phyloP scores from a whole-genome alignment of 2,888 invertebrate species.

The Pheosia gnoma region DNA sequence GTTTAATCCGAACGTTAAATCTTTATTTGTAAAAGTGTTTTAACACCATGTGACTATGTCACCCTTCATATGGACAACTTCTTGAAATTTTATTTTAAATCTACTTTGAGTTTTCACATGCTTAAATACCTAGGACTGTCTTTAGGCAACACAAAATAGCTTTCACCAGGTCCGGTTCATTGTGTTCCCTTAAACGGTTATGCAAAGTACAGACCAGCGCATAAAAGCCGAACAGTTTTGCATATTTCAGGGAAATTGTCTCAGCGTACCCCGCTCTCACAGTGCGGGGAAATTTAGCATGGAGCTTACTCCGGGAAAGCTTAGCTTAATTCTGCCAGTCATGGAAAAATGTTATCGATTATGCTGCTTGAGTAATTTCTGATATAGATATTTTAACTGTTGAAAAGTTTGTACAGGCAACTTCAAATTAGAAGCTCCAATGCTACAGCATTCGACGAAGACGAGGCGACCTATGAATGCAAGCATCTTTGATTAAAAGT shows the following conservation, averaged over 20 bases:
- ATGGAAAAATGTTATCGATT: neutral
- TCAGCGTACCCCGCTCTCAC: constrained; percentile 11
- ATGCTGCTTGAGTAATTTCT: neutral
- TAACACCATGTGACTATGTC: too few species aligned
- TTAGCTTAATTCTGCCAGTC: neutral
- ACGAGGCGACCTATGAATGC: too few species aligned
- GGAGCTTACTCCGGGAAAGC: neutral
- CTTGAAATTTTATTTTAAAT: neutral
- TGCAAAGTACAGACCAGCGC: constrained; percentile 27
- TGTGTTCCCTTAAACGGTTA: constrained; percentile 22
- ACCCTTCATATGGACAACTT: neutral
- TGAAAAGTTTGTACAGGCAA: neutral
- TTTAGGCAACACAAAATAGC: neutral
- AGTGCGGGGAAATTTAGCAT: constrained; percentile 9
- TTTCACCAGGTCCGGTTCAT: neutral
- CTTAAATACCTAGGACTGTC: neutral
- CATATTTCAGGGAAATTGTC: constrained; percentile 32
- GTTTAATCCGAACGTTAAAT: too few species aligned
- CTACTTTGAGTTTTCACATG: neutral
- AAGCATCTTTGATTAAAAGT: too few species aligned
- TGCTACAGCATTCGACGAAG: too few species aligned
- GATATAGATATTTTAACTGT: constrained; percentile 1
- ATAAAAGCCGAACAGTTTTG: constrained; percentile 35
- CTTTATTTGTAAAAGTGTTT: too few species aligned
- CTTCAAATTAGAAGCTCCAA: too few species aligned